Conservation (phyloP, 2,113 vertebrate genomes). For the Sisor rabdophorus region DNA sequence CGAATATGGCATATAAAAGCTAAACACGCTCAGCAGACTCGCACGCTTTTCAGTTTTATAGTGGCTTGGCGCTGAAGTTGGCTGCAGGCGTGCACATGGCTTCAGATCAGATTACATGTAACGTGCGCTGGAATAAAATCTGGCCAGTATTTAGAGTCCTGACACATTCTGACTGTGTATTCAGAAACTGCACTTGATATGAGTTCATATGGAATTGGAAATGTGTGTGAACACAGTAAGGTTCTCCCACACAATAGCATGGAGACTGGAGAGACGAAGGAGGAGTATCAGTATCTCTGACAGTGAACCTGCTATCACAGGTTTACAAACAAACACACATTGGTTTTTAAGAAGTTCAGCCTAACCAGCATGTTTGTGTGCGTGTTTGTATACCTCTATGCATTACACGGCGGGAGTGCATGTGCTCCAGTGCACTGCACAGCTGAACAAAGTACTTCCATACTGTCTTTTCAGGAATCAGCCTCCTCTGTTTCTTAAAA, state of each 20-base stretch:
- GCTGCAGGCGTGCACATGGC: background rate
- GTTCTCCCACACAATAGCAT: background rate
- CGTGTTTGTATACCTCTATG: conserved; percentile 79
- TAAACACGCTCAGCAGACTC: background rate
- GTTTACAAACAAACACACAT: no score
- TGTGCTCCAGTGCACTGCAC: conserved; percentile 94
- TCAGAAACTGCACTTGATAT: background rate
- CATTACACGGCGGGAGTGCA: conserved; percentile 98
- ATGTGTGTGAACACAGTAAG: background rate
- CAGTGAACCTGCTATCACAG: no score
- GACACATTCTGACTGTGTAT: background rate
- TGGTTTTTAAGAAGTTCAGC: no score
- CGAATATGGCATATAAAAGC: background rate
- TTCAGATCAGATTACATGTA: background rate
- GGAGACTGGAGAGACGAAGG: no score
- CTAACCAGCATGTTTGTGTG: conserved; percentile 7
- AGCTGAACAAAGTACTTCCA: conserved; percentile 99
- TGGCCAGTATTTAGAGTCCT: background rate
- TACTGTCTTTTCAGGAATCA: conserved; percentile 95
- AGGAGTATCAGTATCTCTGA: no score
- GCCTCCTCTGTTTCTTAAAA: conserved; percentile 96
- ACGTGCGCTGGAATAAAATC: background rate
- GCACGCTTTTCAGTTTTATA: background rate
- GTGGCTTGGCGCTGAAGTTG: no score
- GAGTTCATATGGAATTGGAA: background rate